Conservation (phyloP, 2,888 invertebrate species). For the Conomelus anceps region DNA sequence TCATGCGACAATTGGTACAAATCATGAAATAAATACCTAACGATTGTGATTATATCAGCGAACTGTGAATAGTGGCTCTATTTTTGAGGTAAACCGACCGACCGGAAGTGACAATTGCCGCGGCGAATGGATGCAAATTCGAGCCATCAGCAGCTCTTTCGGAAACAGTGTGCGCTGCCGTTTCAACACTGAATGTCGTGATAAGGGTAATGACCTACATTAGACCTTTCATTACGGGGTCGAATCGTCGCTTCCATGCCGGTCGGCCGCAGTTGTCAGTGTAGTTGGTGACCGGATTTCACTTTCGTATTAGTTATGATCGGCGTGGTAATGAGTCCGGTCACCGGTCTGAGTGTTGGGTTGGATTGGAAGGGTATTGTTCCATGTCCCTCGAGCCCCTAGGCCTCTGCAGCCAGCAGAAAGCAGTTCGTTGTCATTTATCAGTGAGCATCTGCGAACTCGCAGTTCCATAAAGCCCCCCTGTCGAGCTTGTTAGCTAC, state of each 20-base stretch:
- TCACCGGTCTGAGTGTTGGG: background rate
- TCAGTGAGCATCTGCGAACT: background rate
- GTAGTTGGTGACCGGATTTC: background rate
- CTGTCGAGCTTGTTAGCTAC: background rate
- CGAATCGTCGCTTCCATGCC: background rate
- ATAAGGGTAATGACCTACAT: background rate
- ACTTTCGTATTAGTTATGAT: background rate
- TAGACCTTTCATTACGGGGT: background rate
- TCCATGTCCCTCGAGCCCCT: background rate
- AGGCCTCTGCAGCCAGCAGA: background rate
- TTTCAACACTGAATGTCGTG: background rate
- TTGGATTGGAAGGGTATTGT: background rate
- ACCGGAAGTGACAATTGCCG: background rate
- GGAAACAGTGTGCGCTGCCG: background rate
- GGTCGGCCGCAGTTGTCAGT: background rate
- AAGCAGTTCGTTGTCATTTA: background rate
- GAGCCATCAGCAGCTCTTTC: background rate
- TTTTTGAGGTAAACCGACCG: too few relatives aligned
- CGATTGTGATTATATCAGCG: too few relatives aligned
- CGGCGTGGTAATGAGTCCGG: background rate
- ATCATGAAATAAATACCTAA: too few relatives aligned
- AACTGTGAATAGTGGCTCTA: background rate
- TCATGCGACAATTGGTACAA: background rate
- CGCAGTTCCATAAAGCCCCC: background rate
- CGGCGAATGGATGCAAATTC: background rate